Conservation (phyloP, 2,113 vertebrate species). For the Hiodon alosoides region DNA sequence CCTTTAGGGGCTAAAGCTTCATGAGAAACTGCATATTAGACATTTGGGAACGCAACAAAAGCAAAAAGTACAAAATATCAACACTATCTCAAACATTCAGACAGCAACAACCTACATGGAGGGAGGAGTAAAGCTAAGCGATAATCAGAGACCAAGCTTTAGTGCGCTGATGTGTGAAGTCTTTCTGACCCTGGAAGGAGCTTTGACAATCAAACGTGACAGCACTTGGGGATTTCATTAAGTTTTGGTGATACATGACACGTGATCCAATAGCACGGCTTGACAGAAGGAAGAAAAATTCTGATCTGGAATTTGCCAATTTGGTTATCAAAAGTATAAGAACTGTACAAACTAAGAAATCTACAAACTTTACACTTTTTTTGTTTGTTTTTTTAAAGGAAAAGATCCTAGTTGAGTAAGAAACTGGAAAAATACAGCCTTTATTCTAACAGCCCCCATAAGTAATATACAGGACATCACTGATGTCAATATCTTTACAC, state of each 20-base stretch:
- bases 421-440: slow-evolving; percentile 89
- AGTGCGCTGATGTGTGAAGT: neutral
- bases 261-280: neutral
- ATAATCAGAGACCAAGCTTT: neutral
- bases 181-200: neutral
- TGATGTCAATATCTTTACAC: slow-evolving; percentile 94
- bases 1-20: slow-evolving; percentile 21
- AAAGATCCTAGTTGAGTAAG: slow-evolving; percentile 78
- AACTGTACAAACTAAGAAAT: slow-evolving; percentile 91
- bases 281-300: neutral
- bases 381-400: slow-evolving; percentile 69
- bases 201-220: neutral
- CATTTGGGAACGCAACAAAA: slow-evolving; percentile 37
- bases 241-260: neutral
- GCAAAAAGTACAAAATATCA: slow-evolving; percentile 37
- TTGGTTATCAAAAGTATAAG: slow-evolving; percentile 70
- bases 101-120: neutral
- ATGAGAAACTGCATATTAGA: slow-evolving; percentile 34
- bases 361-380: slow-evolving; percentile 82
- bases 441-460: slow-evolving; percentile 76
- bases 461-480: slow-evolving; percentile 92
- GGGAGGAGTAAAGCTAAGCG: neutral
- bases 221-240: neutral
- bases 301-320: slow-evolving; percentile 7
- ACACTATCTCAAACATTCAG: slow-evolving; percentile 9